phyloP scores from a whole-genome alignment of 2,888 invertebrate species.

The Tinea trinotella region DNA sequence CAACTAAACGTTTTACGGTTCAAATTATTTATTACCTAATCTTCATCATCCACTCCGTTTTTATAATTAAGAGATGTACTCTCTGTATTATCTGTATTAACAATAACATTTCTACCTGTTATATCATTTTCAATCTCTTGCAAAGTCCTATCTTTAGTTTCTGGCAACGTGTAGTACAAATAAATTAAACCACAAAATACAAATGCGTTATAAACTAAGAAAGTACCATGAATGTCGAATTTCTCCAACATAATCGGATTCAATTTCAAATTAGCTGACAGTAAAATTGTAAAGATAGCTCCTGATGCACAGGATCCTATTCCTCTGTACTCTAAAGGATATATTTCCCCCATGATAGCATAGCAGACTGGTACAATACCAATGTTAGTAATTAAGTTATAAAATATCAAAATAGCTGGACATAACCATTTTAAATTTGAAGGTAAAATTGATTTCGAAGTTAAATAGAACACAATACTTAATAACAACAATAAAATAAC shows the following conservation, averaged over 20 bases:
- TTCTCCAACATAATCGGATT: conserved; percentile 35
- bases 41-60: background rate
- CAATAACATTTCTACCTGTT: background rate
- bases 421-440: conserved; percentile 1
- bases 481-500: conserved; percentile 24
- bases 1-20: too few species aligned
- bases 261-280: conserved; percentile 35
- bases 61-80: background rate
- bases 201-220: conserved; percentile 37
- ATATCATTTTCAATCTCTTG: conserved; percentile 33
- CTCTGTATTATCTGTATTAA: background rate
- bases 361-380: conserved; percentile 35
- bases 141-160: conserved; percentile 37
- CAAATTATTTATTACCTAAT: background rate
- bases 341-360: conserved; percentile 45
- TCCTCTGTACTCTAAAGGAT: conserved; percentile 43
- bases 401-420: conserved; percentile 4
- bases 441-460: conserved; percentile 2
- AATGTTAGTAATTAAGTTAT: background rate
- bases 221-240: conserved; percentile 41
- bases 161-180: conserved; percentile 33
- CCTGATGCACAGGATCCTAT: conserved; percentile 36
- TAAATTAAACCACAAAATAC: conserved; percentile 27
- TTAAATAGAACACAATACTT: conserved; percentile 1
- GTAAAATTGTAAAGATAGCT: conserved; percentile 29